Percentiles rank a stretch among this genome's conserved stretches.
Conservation (phyloP, 1,140 invertebrate species). For the Drosophila kohkoa region DNA sequence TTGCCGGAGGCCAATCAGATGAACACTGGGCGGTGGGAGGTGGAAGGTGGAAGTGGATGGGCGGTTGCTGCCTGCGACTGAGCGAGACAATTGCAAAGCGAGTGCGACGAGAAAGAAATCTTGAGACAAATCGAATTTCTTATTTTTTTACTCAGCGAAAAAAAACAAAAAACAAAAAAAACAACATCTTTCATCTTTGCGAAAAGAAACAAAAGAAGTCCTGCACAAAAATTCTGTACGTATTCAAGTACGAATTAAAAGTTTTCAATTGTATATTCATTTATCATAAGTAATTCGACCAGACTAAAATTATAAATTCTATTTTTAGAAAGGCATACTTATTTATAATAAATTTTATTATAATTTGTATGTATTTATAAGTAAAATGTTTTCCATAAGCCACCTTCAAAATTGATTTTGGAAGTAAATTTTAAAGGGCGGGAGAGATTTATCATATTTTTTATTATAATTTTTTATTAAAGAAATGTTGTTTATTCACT, state of each 20-base stretch:
- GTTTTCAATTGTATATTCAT: background rate
- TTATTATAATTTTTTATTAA: no score
- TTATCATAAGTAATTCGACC: background rate
- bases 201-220: background rate
- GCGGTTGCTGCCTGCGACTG: background rate
- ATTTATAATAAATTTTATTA: no score
- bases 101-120: constrained; percentile 40
- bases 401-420: no score
- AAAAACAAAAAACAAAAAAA: background rate
- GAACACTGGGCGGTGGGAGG: constrained; percentile 9
- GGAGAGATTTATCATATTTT: no score
- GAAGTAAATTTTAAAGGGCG: no score
- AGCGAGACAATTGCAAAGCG: constrained; percentile 14
- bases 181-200: constrained; percentile 1
- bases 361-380: no score
- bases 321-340: no score
- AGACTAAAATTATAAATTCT: background rate
- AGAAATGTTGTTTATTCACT: no score
- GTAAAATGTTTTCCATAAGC: no score
- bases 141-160: background rate
- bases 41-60: background rate
- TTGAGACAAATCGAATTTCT: constrained; percentile 19
- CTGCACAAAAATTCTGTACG: background rate
- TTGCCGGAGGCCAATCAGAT: constrained; percentile 54
- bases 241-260: background rate